Evolutionary conservation across 2,797 vertebrate genomes (phyloP), one percentile per base, ranked within the genome.

Genomic region (Eulemur albifrons): DNA sequence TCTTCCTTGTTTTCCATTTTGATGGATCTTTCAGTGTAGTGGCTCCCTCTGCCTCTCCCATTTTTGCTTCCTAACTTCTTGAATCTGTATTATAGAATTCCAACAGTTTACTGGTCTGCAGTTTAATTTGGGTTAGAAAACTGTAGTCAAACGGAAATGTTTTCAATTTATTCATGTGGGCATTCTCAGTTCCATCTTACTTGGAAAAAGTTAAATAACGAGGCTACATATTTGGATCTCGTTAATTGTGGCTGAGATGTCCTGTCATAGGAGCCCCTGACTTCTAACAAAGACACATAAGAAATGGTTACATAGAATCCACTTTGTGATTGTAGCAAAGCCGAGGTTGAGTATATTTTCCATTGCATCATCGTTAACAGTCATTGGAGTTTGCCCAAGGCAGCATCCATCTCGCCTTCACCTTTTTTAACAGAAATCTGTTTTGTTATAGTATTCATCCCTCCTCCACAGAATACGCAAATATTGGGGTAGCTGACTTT

Each of bases 101-200:
- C 35, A 83, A 7, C 14, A 83, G 20, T 50, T 50, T 35, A 90
- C 9, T 52, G 5, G 38, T 57, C 54, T 69, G 32, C 50, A 45
- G 14, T 81, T 70, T 63, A 52, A 48, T 80, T 90, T 48, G 48
- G 14, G 45, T 38, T 81, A 72, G 45, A 86, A 95, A 95, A 90
- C n/a, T 81, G 32, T 18, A 83, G 5, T 89, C 35, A 79, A 85
- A 83, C 5, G n/a, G 45, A 69, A 76, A 1, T 48, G 40, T 21
- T 93, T 95, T 92, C 45, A 87, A 12, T 67, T 89, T 38, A 93
- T 72, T 87, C 40, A 54, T 32, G 91, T 27, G 88, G 27, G n/a
- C 93, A 83, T 84, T 90, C 21, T 89, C 7, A n/a, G 70, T 93
- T 92, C 76, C 84, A 5, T 93, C 76, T 92, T 75, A 50, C 40